Base-by-base conservation (phyloP, 2,888 invertebrate genomes). In the Physocephala rufipes region DNA sequence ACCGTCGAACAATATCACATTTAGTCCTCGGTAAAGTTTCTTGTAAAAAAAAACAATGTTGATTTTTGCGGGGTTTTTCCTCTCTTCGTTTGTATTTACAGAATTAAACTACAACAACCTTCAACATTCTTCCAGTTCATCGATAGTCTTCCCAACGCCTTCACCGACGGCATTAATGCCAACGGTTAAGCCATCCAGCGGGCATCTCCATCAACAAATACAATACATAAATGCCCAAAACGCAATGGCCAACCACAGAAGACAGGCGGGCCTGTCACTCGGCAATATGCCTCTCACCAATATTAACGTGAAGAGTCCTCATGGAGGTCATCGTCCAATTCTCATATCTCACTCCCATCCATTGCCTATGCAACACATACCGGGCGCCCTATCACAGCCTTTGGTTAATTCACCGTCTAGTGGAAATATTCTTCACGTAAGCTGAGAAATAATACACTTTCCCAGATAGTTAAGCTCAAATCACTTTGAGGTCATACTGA, bases 351-450 rank as follows among this genome's bases (percentile, higher is more conserved):
- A 84, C 76, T 79, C 83, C 19, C 86, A 86, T 78, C 86, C 86
- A 21, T 81, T 82, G 77, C 82, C 80, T 71, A 62, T 86, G 58
- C 79, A 80, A 36, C 81, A 81, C 49, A 74, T 84, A 75, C 55
- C 71, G 12, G 79, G 79, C 51, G 78, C 78, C 16, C 77, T 80
- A 7, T 83, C 84, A 69, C 74, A 85, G 71, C 86, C 86, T 24
- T 76, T 86, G 53, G 82, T 86, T 53, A 87, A 92, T 84, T 92
- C 92, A 77, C 91, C 92, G 76, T 92, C 92, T 36, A 89, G 88
- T 78, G 91, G 91, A 73, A 94, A 92, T 78, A 90, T 94, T 79
- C 88, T 93, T 79, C 91, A 92, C 80, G 87, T 86, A 78, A 77
- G 76, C 24, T 30, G 45, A 28, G 21, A n/a, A n/a, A n/a, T 15